Evolutionary conservation across 2,797 vertebrate genomes (phyloP).

Genomic region (Coendou prehensilis): DNA sequence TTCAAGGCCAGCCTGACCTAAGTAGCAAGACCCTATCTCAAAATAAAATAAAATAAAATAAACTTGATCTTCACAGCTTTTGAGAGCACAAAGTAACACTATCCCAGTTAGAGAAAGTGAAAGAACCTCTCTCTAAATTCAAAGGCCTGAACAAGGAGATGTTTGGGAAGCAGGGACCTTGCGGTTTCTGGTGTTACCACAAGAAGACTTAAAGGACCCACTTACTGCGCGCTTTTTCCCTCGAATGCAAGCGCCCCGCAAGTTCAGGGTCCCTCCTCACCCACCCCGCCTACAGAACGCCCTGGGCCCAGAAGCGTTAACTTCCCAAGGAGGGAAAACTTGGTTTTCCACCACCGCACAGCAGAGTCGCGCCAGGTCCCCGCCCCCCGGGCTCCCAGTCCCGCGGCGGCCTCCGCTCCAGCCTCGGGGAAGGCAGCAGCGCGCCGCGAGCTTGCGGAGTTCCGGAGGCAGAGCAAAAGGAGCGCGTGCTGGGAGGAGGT

Average conservation of each 20-base stretch:
- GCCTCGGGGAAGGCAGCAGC: background rate
- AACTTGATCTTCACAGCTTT: background rate
- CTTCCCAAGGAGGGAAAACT: background rate
- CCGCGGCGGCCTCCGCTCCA: background rate
- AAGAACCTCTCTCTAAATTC: conserved; percentile 15
- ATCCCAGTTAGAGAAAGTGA: background rate
- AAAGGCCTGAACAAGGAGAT: background rate
- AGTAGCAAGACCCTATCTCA: background rate
- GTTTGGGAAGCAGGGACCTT: background rate
- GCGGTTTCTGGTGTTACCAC: background rate
- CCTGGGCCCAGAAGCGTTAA: background rate
- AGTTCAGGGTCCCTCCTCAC: background rate
- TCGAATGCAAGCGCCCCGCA: background rate
- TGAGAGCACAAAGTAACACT: conserved; percentile 19
- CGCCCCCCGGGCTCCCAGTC: background rate
- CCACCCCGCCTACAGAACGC: background rate
- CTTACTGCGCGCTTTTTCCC: background rate
- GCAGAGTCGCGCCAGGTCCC: background rate
- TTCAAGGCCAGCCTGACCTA: background rate
- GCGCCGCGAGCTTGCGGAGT: background rate
- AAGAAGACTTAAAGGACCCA: background rate
- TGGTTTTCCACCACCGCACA: background rate
- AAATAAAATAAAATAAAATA: background rate
- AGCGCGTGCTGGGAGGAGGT: background rate
- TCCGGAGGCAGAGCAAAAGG: background rate